Evolutionary conservation across 1,140 invertebrate species (phyloP).

Genomic region (Aphelenchoides fujianensis): DNA sequence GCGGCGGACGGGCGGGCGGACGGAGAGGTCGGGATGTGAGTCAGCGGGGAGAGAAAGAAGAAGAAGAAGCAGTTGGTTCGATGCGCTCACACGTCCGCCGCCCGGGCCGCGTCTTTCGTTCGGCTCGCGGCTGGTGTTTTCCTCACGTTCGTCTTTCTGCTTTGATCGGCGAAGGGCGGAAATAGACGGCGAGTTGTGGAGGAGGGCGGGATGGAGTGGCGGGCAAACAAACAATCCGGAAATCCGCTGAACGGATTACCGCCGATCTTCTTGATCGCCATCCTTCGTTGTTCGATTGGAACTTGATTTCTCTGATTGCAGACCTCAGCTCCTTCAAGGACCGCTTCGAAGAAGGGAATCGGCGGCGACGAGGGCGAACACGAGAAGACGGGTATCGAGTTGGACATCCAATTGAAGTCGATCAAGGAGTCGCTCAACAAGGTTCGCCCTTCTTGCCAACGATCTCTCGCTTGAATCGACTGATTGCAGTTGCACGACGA

Average conservation of each 20-base stretch:
- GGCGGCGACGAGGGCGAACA: slow-evolving; percentile 35
- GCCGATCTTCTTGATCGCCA: no score
- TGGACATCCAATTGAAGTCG: slow-evolving; percentile 57
- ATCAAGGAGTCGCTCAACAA: slow-evolving; percentile 57
- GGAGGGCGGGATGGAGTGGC: no score
- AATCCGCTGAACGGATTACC: no score
- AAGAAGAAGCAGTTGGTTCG: slow-evolving; percentile 16
- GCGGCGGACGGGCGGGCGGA: no score
- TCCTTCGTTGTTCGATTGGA: no score
- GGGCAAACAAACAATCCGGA: no score
- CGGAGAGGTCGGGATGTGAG: neutral
- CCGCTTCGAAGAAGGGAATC: slow-evolving; percentile 57
- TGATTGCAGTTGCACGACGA: slow-evolving; percentile 30
- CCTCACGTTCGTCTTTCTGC: no score
- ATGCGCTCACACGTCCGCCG: neutral
- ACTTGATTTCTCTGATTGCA: slow-evolving; percentile 26
- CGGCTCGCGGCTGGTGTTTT: neutral
- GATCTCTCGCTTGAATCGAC: slow-evolving; percentile 12
- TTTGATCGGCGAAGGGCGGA: neutral
- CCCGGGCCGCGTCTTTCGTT: neutral
- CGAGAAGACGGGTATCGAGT: slow-evolving; percentile 49
- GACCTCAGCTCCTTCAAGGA: slow-evolving; percentile 57
- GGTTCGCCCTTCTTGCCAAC: slow-evolving; percentile 28
- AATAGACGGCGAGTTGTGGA: no score
- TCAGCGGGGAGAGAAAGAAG: neutral